Base-by-base conservation (phyloP, 2,888 invertebrate genomes). In the Frankliniella intonsa region DNA sequence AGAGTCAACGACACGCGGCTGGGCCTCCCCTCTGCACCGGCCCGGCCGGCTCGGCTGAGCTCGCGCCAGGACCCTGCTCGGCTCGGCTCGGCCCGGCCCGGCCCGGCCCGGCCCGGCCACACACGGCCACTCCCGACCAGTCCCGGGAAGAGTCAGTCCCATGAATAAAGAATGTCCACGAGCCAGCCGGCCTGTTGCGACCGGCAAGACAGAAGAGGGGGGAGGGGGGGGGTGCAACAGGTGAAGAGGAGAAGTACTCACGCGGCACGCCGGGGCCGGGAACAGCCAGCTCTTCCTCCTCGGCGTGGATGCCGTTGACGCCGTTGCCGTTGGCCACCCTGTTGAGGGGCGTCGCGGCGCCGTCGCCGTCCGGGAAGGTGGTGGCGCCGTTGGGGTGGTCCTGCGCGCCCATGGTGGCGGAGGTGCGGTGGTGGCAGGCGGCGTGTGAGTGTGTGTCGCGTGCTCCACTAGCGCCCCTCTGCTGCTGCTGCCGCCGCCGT, bases 141-240 rank as follows among this genome's bases (percentile, higher is more conserved):
- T 55, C 55, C 55, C 55, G 69, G 12, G 69, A 22, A 25, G 69
- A 22, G 69, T 76, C 69, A 22, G 69, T 76, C 69, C 69, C 69
- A 22, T 76, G 69, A 76, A 76, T 76, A 76, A 76, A 76, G 25
- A 76, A 76, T 76, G 69, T 62, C 69, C 69, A 76, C 17, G 69
- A n/a, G 62, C 55, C 55, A 8, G 55, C 55, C 62, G 19, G 62
- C 62, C 14, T 38, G 62, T 62, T 62, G 62, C 19, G 62, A 55
- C 55, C 38, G 55, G 55, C 14, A 17, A 19, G 10, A 2, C 55
- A 19, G 7, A 19, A n/a, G 12, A 14, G 62, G 62, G 62, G 62
- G 17, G 62, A 14, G 17, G 62, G 62, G 62, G 62, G 7, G 62
- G 22, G 25, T 25, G 22, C 69, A 76, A 76, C 69, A 76, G 25